Evolutionary conservation across 2,888 invertebrate species (phyloP), one percentile per base, ranked within the genome.

Genomic region (Serrognathus titanus): DNA sequence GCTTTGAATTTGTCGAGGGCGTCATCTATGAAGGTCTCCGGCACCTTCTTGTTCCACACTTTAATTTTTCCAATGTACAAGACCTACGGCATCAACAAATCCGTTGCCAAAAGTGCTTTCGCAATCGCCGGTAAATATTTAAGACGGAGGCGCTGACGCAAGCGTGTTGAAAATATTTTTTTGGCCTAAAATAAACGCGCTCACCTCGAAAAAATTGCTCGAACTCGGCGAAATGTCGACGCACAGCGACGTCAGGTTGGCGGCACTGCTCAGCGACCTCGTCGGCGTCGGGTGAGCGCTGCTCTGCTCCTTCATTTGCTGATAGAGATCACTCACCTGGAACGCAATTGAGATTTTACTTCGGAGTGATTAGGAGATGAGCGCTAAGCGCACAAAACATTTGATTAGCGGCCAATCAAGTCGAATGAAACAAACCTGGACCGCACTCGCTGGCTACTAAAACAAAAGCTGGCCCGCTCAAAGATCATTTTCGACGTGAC

Each of bases 11-110:
- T 93, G 57, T 87, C 84, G 55, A 96, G 79, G 1, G 95, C 92
- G 72, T 95, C 94, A 71, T 97, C 97, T 65, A 96, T 93, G 67
- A 96, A 88, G 0, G 90, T 85, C 63, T 92, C 90, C 1, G 94
- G 90, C 0, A 93, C 89, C 73, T 92, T 93, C 69, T 91, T 86
- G 70, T 91, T 89, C 39, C 92, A 90, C 65, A 94, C 91, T 63
- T 90, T 86, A 48, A 94, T 93, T 79, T 94, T 93, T 0, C 96
- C 96, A 48, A 96, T 88, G 75, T 96, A 96, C 62, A 95, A 80
- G 2, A 94, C 92, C 88, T 92, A 74, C 2, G 75, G 75, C 48
- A 51, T 10, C n/a, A 51, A 31, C 24, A 31, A 31, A 31, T 31
- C 24, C 24, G 24, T 31, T 31, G 24, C 24, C 24, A 31, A 31